Percentiles rank a stretch among this genome's conserved stretches.
Conservation (phyloP, 2,113 vertebrate species). For the Burhinus oedicnemus region DNA sequence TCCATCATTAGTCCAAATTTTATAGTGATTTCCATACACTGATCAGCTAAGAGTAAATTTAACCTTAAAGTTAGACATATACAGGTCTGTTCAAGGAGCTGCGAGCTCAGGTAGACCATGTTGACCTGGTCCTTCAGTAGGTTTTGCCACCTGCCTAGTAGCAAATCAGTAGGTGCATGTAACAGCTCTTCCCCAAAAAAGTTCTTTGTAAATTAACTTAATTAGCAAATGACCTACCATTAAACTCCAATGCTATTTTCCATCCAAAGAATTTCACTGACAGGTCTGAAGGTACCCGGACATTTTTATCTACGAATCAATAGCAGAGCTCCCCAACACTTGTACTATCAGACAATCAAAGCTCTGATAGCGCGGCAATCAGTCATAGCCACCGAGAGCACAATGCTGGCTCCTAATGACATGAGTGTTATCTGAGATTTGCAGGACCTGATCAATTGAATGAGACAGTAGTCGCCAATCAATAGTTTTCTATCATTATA, state of each 20-base stretch:
- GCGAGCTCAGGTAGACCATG: not conserved
- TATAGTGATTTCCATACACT: not conserved
- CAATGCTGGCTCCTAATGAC: slow-evolving; percentile 77
- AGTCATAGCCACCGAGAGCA: slow-evolving; percentile 73
- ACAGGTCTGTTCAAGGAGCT: not conserved
- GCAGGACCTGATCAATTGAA: slow-evolving; percentile 64
- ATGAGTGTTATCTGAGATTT: slow-evolving; percentile 68
- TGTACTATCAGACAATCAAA: slow-evolving; percentile 81
- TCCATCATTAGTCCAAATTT: not conserved
- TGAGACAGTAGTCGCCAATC: slow-evolving; percentile 48
- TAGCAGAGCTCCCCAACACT: slow-evolving; percentile 70
- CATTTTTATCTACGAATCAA: slow-evolving; percentile 81
- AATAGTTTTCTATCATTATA: slow-evolving; percentile 64
- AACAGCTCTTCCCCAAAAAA: not conserved
- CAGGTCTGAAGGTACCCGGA: slow-evolving; percentile 44
- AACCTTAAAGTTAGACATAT: not conserved
- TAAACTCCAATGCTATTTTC: slow-evolving; percentile 41
- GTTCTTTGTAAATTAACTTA: slow-evolving; percentile 55
- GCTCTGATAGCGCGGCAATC: slow-evolving; percentile 71
- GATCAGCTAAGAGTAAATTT: not conserved
- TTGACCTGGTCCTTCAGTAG: not conserved
- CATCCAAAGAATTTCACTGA: slow-evolving; percentile 32
- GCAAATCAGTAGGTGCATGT: not conserved
- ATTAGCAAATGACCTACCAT: slow-evolving; percentile 66
- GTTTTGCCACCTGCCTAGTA: not conserved